Conservation (phyloP, 1,140 invertebrate species). For the Gonatopus flavifemur region DNA sequence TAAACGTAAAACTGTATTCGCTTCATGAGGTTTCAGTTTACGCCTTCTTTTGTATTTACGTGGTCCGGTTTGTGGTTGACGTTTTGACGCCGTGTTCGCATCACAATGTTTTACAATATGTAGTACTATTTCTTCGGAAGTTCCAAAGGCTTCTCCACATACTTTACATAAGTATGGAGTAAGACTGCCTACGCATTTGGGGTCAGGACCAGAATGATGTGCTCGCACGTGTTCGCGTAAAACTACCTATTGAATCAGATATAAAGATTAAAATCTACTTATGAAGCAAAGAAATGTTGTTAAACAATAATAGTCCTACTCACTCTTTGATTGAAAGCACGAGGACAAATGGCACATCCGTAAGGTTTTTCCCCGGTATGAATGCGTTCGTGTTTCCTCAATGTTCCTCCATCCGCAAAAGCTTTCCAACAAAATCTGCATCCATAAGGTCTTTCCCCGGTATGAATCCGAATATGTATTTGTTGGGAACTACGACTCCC, state of each 20-base stretch:
- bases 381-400: slow-evolving; percentile 96
- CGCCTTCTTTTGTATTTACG: slow-evolving; percentile 78
- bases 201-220: slow-evolving; percentile 78
- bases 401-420: slow-evolving; percentile 96
- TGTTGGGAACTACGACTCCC: slow-evolving; percentile 87
- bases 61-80: slow-evolving; percentile 73
- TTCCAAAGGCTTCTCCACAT: slow-evolving; percentile 67
- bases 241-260: slow-evolving; percentile 63
- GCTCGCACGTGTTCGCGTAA: slow-evolving; percentile 78
- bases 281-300: no score
- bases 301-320: no score
- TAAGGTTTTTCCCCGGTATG: slow-evolving; percentile 97
- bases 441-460: slow-evolving; percentile 81
- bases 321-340: slow-evolving; percentile 79
- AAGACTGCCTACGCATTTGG: slow-evolving; percentile 58
- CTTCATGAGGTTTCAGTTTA: slow-evolving; percentile 69
- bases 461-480: slow-evolving; percentile 88
- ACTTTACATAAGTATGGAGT: slow-evolving; percentile 73
- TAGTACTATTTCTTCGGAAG: slow-evolving; percentile 73
- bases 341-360: slow-evolving; percentile 89
- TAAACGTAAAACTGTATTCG: slow-evolving; percentile 39
- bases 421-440: slow-evolving; percentile 98
- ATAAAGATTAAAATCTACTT: no score
- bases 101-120: slow-evolving; percentile 83
- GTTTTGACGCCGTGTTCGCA: slow-evolving; percentile 75